phyloP scores from a whole-genome alignment of 2,888 invertebrate genomes.

The Hanleya hanleyi region DNA sequence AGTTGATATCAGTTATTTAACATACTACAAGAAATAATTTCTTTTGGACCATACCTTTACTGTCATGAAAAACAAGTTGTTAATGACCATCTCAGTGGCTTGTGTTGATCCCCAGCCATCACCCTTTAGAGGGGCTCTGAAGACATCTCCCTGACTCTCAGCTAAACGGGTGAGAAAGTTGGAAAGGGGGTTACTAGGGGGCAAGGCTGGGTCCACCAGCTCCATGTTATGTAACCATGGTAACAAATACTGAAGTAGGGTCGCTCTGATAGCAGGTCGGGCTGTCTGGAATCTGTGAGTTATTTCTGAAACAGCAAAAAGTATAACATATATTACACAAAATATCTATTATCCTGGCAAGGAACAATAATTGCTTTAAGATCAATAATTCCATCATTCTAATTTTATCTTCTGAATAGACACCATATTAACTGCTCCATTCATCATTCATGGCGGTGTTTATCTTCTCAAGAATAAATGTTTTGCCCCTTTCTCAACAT shows the following conservation, averaged over 20 bases:
- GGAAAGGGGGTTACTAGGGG: constrained; percentile 75
- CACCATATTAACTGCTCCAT: too few species aligned
- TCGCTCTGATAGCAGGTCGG: constrained; percentile 91
- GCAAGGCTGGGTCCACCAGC: constrained; percentile 95
- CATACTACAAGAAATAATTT: too few species aligned
- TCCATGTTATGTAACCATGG: constrained; percentile 99
- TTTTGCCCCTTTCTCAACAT: too few species aligned
- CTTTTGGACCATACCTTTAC: constrained; percentile 77
- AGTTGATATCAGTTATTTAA: too few species aligned
- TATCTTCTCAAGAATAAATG: too few species aligned
- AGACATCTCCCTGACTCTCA: constrained; percentile 78
- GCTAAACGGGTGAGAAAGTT: constrained; percentile 66
- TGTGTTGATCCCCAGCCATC: constrained; percentile 99
- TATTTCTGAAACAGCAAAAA: constrained; percentile 89
- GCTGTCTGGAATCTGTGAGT: constrained; percentile 98
- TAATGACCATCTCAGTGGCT: constrained; percentile 99
- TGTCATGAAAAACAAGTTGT: constrained; percentile 98
- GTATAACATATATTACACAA: too few species aligned
- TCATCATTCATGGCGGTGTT: too few species aligned
- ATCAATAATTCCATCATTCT: too few species aligned
- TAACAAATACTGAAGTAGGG: constrained; percentile 91
- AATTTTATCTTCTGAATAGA: too few species aligned
- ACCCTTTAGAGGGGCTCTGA: constrained; percentile 80
- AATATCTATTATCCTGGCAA: too few species aligned
- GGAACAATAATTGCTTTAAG: too few species aligned